Base-by-base conservation (phyloP, 1,140 invertebrate genomes). In the Polypedilum pembai region DNA sequence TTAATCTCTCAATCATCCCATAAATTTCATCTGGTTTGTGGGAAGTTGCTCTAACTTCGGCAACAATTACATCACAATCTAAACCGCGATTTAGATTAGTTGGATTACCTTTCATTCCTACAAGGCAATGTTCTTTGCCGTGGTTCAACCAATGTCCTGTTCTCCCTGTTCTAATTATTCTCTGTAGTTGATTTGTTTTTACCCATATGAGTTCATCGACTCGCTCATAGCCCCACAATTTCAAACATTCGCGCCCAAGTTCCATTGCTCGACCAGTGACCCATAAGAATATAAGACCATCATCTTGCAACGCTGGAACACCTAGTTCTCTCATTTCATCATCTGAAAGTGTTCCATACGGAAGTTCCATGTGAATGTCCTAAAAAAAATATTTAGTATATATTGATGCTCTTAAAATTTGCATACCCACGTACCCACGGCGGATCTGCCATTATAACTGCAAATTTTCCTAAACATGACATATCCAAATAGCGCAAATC, bases 11-110 rank as follows among this genome's bases (percentile, higher is more conserved):
- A 75, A 94, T 94, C 74, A 94, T 94, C 12, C 92, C 96, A 83
- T 99, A 99, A 77, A 99, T 96, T 85, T 99, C 96, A 84, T 99
- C 96, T 0, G 96, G 96, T 83, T 99, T 99, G 81, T 98, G 96
- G 78, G 94, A 96, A 0, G 96, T 99, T 4, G 96, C 96, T 73
- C 97, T 84, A 0, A 99, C 96, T 87, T 99, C 97, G 0, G 96
- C 95, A 0, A 99, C 97, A 76, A 99, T 98, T 8, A 99, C 96
- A 84, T 99, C 96, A 82, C 95, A 97, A 83, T 99, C 97, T 8
- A 99, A 83, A 0, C 96, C 95, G 45, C 93, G 86, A 84, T 99
- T 98, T 15, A 98, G 86, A 79, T 93, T 91, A 75, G 91, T 88
- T 0, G 95, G 94, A 83, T 93, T 94, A 0, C 96, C 97, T 83